phyloP scores from a whole-genome alignment of 1,140 invertebrate species.

The Bombus sylvicola region DNA sequence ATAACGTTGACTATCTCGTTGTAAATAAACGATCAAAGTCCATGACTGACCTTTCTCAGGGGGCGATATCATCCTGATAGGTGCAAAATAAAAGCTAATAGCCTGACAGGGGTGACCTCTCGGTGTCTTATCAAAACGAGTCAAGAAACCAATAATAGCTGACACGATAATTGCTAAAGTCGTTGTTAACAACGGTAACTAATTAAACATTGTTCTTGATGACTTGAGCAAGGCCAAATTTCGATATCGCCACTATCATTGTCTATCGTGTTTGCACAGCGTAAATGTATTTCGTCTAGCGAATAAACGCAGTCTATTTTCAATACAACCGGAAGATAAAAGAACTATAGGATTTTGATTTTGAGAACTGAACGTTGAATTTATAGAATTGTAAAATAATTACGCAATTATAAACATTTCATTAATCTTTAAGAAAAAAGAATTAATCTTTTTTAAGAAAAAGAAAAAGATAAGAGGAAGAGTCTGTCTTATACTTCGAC shows the following conservation, averaged over 20 bases:
- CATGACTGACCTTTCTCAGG: slow-evolving; percentile 52
- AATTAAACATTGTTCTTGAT: slow-evolving; percentile 6
- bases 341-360: neutral
- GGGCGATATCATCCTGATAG: slow-evolving; percentile 61
- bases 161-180: neutral
- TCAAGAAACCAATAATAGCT: slow-evolving; percentile 34
- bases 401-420: neutral
- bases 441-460: neutral
- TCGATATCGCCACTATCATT: neutral
- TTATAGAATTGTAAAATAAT: neutral
- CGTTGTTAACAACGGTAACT: neutral
- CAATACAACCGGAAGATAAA: neutral
- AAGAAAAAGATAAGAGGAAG: neutral
- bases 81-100: slow-evolving; percentile 44
- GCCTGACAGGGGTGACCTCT: slow-evolving; percentile 26
- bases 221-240: neutral
- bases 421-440: neutral
- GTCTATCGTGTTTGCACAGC: neutral
- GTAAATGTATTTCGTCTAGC: neutral
- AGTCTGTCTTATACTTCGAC: too few species aligned
- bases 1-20: slow-evolving; percentile 22
- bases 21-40: slow-evolving; percentile 36
- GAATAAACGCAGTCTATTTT: neutral
- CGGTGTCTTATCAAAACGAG: slow-evolving; percentile 35
- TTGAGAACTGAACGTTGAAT: neutral